Percentiles rank a stretch among this genome's conserved stretches.
Conservation (phyloP, 2,797 vertebrate genomes). For the Microctenopoma steveboyesi region DNA sequence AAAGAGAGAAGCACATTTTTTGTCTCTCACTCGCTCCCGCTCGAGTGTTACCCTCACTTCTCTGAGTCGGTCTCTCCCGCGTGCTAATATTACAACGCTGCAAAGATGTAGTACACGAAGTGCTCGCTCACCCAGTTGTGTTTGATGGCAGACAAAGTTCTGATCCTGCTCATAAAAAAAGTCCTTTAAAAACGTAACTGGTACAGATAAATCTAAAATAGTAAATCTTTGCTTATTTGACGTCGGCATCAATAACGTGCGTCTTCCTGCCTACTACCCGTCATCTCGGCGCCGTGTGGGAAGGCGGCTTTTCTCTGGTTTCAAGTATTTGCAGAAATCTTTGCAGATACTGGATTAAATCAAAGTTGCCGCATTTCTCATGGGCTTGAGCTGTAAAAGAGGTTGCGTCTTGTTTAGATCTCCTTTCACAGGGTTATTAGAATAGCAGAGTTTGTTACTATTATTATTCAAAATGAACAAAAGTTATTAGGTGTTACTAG, state of each 20-base stretch:
- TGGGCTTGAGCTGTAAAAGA: neutral
- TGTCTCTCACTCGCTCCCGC: neutral
- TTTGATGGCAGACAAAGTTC: constrained; percentile 20
- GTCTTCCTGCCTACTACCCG: neutral
- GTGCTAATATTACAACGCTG: constrained; percentile 12
- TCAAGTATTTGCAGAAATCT: constrained; percentile 18
- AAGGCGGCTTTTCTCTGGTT: constrained; percentile 20
- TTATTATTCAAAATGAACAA: too few species aligned
- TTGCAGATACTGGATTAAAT: constrained; percentile 2
- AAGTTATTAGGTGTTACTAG: too few species aligned
- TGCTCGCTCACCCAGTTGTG: constrained; percentile 1
- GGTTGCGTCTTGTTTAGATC: constrained; percentile 4
- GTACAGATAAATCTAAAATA: constrained; percentile 13
- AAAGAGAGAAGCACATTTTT: neutral
- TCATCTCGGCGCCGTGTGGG: constrained; percentile 2
- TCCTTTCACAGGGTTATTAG: too few species aligned
- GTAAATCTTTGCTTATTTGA: constrained; percentile 21
- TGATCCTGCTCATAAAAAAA: constrained; percentile 13
- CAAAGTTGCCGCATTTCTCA: constrained; percentile 5
- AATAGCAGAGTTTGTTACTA: too few species aligned
- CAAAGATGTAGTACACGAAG: constrained; percentile 12
- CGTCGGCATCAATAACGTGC: neutral
- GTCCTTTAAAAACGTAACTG: constrained; percentile 43
- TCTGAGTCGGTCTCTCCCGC: constrained; percentile 6
- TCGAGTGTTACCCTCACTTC: neutral